Evolutionary conservation across 2,113 vertebrate genomes (phyloP).

Genomic region (Forbesichthys papilliferus): DNA sequence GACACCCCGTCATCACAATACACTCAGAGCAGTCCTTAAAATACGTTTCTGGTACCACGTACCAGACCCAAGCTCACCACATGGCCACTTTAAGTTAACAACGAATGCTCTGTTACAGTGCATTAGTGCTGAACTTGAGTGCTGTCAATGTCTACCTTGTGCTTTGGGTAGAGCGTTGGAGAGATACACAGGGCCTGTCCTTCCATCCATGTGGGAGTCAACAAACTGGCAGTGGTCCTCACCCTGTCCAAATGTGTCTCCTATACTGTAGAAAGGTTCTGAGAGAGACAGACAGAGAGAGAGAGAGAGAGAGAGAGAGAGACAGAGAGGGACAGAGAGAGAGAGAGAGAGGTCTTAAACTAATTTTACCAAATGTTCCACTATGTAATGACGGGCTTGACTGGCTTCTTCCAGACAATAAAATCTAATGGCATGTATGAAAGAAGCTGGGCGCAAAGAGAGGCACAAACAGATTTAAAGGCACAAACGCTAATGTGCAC

Average conservation of each 20-base stretch:
- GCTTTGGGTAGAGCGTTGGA: constrained; percentile 83
- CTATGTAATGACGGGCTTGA: not conserved
- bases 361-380: constrained; percentile 1
- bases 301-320: no score
- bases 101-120: no score
- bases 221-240: constrained; percentile 99
- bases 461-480: not conserved
- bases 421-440: not conserved
- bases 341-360: not conserved
- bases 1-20: not conserved
- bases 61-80: no score
- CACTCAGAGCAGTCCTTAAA: not conserved
- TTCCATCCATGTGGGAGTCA: constrained; percentile 93
- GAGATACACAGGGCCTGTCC: constrained; percentile 87
- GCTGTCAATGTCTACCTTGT: constrained; percentile 78
- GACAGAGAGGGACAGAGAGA: not conserved
- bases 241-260: constrained; percentile 91
- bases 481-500: no score
- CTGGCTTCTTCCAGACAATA: constrained; percentile 3
- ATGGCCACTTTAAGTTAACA: no score
- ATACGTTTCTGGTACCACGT: no score
- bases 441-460: not conserved
- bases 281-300: constrained; percentile 18
- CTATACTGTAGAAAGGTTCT: constrained; percentile 95
- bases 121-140: not conserved